Evolutionary conservation across 2,797 vertebrate genomes (phyloP).

Genomic region (Lophotriccus pileatus): DNA sequence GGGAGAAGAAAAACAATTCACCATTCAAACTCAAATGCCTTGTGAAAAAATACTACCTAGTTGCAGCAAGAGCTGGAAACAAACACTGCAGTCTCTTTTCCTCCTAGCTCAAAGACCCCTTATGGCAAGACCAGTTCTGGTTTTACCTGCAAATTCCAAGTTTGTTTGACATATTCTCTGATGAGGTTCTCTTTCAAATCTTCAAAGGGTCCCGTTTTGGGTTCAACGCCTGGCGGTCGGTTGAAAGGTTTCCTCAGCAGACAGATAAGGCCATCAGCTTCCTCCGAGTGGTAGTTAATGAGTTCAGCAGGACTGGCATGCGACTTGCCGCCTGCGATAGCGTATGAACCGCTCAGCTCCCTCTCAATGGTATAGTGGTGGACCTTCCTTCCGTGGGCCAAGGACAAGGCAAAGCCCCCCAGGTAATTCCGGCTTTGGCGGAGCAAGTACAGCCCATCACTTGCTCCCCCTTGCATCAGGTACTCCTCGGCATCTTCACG

Average conservation of each 20-base stretch:
- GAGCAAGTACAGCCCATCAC: constrained; percentile 84
- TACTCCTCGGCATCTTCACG: constrained; percentile 91
- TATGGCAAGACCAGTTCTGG: background rate
- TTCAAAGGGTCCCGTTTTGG: constrained; percentile 93
- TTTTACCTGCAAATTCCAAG: constrained; percentile 91
- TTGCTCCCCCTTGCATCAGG: constrained; percentile 80
- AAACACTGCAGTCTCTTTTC: background rate
- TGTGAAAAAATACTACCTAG: background rate
- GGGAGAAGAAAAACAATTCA: accelerated
- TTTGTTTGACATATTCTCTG: constrained; percentile 90
- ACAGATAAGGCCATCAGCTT: constrained; percentile 88
- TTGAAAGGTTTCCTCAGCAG: constrained; percentile 87
- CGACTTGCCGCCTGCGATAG: constrained; percentile 89
- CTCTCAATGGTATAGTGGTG: constrained; percentile 96
- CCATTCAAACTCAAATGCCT: background rate
- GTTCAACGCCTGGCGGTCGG: constrained; percentile 86
- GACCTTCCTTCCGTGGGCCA: constrained; percentile 79
- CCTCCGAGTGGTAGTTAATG: constrained; percentile 88
- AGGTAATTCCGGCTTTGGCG: constrained; percentile 94
- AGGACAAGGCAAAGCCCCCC: constrained; percentile 90
- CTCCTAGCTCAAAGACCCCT: background rate
- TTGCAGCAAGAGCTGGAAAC: background rate
- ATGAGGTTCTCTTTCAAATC: constrained; percentile 95
- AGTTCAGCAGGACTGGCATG: constrained; percentile 85
- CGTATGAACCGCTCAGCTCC: constrained; percentile 84